Conservation (phyloP, 2,113 vertebrate genomes). For the Amazona vittata region DNA sequence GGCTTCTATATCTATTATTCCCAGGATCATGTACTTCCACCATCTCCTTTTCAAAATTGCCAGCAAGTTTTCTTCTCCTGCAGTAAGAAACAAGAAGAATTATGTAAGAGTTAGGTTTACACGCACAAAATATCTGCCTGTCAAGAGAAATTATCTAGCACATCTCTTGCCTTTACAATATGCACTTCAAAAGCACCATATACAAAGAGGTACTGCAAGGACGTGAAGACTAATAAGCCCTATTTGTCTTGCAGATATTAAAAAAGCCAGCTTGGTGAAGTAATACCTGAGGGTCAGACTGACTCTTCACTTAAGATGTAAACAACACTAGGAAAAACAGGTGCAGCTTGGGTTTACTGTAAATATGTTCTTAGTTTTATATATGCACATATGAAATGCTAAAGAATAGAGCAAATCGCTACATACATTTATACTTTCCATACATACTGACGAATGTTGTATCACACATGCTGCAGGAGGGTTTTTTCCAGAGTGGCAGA, state of each 20-base stretch:
- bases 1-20: slow-evolving; percentile 93
- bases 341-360: background rate
- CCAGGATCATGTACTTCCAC: slow-evolving; percentile 98
- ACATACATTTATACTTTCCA: background rate
- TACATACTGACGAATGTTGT: background rate
- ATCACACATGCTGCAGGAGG: background rate
- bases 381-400: background rate
- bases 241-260: background rate
- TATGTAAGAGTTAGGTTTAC: slow-evolving; percentile 2
- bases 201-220: background rate
- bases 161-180: background rate
- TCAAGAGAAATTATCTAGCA: background rate
- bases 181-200: background rate
- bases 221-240: background rate
- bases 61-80: slow-evolving; percentile 94
- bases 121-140: background rate
- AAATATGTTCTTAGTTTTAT: background rate
- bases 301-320: background rate
- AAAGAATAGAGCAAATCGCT: background rate
- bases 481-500: background rate
- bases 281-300: background rate
- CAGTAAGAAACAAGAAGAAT: slow-evolving; percentile 31
- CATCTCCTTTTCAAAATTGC: slow-evolving; percentile 94
- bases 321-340: background rate
- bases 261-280: background rate